These are phyloP conservation scores for Ctenoplectra terminalis DNA, from an alignment of 1,140 invertebrate genomes.

Conservation along the genomic window DNA sequence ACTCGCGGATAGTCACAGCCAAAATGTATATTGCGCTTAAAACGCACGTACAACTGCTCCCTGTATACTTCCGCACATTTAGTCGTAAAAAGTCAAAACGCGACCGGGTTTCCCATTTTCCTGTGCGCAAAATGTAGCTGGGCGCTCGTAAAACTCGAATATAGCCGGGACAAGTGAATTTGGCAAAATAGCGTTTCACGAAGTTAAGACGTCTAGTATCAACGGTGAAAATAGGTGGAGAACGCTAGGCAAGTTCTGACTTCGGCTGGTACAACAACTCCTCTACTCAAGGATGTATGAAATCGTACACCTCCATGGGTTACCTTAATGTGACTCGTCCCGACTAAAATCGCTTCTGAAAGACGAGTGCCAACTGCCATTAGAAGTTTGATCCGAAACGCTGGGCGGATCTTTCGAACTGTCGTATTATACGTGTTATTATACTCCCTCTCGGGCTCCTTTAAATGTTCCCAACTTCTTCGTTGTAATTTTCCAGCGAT, in stretches of 20 bases:
- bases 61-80: background rate
- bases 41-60: background rate
- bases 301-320: constrained; percentile 68
- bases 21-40: constrained; percentile 4
- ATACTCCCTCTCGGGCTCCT: constrained; percentile 14
- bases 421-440: constrained; percentile 60
- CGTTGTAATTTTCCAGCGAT: constrained; percentile 36
- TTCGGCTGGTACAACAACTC: constrained; percentile 33
- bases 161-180: constrained; percentile 54
- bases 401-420: constrained; percentile 43
- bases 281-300: constrained; percentile 66
- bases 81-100: constrained; percentile 41
- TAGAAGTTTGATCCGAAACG: constrained; percentile 61
- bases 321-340: constrained; percentile 62
- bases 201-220: constrained; percentile 68
- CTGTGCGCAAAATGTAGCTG: constrained; percentile 2
- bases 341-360: constrained; percentile 54
- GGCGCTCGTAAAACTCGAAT: constrained; percentile 51
- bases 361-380: constrained; percentile 66
- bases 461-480: constrained; percentile 43
- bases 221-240: constrained; percentile 54
- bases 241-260: constrained; percentile 58
- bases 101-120: background rate
- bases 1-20: background rate
- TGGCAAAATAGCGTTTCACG: constrained; percentile 58